Evolutionary conservation across 2,888 invertebrate species (phyloP).

Genomic region (Tupiocoris notatus): DNA sequence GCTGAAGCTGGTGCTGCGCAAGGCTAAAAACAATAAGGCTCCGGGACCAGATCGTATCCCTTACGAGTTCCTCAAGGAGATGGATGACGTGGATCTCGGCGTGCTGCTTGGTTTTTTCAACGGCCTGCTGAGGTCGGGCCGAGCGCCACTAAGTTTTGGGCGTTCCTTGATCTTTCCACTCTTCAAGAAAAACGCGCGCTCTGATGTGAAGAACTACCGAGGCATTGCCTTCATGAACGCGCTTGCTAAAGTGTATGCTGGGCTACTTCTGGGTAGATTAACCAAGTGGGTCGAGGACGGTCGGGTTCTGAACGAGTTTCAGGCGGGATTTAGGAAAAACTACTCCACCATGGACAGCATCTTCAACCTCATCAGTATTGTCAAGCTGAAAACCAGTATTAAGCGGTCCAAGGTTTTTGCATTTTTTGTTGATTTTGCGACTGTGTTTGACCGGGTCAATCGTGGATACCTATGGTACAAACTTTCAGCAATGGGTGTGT

Average conservation of each 20-base stretch:
- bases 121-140: background rate
- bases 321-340: conserved; percentile 31
- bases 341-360: conserved; percentile 17
- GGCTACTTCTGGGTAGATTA: conserved; percentile 19
- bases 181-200: conserved; percentile 14
- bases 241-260: conserved; percentile 29
- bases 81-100: background rate
- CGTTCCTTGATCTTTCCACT: background rate
- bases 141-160: conserved; percentile 25
- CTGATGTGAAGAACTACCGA: conserved; percentile 32
- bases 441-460: conserved; percentile 8
- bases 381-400: background rate
- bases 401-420: conserved; percentile 1
- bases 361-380: background rate
- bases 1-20: background rate
- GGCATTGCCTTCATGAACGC: conserved; percentile 39
- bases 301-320: conserved; percentile 42
- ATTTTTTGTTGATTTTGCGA: conserved; percentile 10
- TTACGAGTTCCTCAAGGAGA: conserved; percentile 2
- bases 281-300: conserved; percentile 30
- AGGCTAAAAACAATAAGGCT: conserved; percentile 9
- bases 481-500: background rate
- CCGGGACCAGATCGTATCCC: conserved; percentile 12
- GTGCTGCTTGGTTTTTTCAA: background rate
- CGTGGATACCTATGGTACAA: conserved; percentile 14